Conservation (phyloP, 2,113 vertebrate genomes). For the Nycticebus coucang region DNA sequence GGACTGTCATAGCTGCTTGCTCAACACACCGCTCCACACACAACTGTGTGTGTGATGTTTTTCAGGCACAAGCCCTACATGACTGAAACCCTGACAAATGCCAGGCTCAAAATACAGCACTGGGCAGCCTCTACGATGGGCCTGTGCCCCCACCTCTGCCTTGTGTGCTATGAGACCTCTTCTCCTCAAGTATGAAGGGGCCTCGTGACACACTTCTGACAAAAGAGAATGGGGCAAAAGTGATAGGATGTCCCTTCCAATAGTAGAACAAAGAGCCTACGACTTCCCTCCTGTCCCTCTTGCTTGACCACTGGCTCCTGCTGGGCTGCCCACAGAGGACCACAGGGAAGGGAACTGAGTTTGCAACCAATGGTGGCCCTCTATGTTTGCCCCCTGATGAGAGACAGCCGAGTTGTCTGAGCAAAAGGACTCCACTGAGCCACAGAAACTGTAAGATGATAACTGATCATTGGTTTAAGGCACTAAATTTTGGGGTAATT, state of each 20-base stretch:
- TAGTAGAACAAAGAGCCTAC: fast-evolving
- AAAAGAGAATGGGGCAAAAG: neutral
- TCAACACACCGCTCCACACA: fast-evolving
- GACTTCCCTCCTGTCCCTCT: neutral
- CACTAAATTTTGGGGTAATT: neutral
- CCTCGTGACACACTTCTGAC: neutral
- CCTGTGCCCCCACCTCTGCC: neutral
- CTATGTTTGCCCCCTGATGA: neutral
- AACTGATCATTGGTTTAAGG: neutral
- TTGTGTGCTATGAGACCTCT: neutral
- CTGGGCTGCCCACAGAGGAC: neutral
- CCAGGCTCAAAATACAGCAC: neutral
- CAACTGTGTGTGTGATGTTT: neutral
- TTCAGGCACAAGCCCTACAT: neutral
- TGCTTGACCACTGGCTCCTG: no score
- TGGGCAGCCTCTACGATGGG: neutral
- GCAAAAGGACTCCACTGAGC: neutral
- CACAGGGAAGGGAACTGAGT: neutral
- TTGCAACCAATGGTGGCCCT: neutral
- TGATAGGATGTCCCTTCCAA: neutral
- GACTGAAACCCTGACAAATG: neutral
- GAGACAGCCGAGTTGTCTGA: neutral
- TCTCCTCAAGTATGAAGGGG: neutral
- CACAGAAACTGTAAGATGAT: neutral
- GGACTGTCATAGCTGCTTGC: neutral